These are phyloP conservation scores for Hippocampus abdominalis DNA, from an alignment of 2,113 vertebrate genomes.

Conservation along the genomic window DNA sequence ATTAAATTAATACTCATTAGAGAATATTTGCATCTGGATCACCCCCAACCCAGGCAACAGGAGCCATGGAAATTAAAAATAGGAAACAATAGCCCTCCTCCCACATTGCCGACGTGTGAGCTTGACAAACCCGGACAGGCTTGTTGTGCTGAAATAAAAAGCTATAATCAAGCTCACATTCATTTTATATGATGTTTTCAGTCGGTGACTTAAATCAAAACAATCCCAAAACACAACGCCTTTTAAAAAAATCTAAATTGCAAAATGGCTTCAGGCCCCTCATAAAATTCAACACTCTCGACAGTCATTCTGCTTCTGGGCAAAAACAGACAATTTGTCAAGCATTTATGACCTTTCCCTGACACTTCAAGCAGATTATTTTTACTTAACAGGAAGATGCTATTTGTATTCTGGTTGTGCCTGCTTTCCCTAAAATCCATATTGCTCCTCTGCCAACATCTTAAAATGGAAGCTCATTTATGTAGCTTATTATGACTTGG, in stretches of 20 bases:
- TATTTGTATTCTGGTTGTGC: constrained; percentile 35
- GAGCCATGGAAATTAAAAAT: constrained; percentile 75
- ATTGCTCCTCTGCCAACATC: not conserved
- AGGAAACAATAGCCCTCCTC: constrained; percentile 67
- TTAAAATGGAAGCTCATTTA: constrained; percentile 44
- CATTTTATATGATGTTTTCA: not conserved
- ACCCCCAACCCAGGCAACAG: constrained; percentile 52
- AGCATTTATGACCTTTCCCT: constrained; percentile 34
- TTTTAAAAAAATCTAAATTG: not conserved
- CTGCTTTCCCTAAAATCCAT: constrained; percentile 29
- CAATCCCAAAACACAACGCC: constrained; percentile 5
- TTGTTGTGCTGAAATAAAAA: not conserved
- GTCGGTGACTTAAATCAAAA: not conserved
- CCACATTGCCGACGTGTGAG: constrained; percentile 35
- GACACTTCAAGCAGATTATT: constrained; percentile 11
- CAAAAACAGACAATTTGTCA: constrained; percentile 14
- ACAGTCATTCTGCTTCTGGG: constrained; percentile 28
- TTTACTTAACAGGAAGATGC: constrained; percentile 23
- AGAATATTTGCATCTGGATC: constrained; percentile 71
- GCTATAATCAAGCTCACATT: not conserved
- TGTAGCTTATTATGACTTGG: constrained; percentile 22
- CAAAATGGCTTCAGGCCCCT: constrained; percentile 12
- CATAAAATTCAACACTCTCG: constrained; percentile 42
- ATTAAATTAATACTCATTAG: constrained; percentile 80
- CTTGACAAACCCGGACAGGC: constrained; percentile 46